Evolutionary conservation across 2,797 vertebrate species (phyloP).

Genomic region (Catharus ustulatus): DNA sequence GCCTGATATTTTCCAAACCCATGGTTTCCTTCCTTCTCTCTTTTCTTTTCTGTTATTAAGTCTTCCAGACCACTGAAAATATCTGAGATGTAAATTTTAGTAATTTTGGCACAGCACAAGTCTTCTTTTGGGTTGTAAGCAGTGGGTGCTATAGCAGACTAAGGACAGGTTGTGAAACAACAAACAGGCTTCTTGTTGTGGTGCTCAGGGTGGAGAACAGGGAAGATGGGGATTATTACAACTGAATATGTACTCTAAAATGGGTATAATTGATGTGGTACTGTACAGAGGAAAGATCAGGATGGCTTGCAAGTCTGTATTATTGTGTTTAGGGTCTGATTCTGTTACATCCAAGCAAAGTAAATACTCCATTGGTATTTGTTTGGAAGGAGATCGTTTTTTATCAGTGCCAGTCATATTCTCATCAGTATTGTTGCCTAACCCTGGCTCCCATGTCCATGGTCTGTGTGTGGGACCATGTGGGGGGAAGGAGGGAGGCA

Average conservation of each 20-base stretch:
- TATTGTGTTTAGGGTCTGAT: not conserved
- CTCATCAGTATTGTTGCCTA: not conserved
- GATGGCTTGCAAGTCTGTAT: not conserved
- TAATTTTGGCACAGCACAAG: not conserved
- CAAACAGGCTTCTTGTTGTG: not conserved
- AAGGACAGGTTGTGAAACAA: not conserved
- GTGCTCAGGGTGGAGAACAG: not conserved
- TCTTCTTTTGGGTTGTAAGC: not conserved
- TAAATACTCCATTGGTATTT: not conserved
- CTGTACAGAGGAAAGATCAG: not conserved
- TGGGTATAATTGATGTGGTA: not conserved
- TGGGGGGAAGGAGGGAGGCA: not conserved
- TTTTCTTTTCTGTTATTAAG: not conserved
- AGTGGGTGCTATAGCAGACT: not conserved
- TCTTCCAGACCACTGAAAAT: not conserved
- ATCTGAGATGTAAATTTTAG: not conserved
- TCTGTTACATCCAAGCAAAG: not conserved
- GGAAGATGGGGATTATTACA: not conserved
- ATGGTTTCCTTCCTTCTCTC: not conserved
- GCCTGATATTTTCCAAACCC: not conserved
- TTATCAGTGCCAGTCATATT: not conserved
- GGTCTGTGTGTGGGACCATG: not conserved
- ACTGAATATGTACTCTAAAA: not conserved
- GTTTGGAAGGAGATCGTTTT: not conserved
- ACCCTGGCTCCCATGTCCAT: not conserved